Conservation (phyloP, 2,113 vertebrate genomes). For the Natator depressus region DNA sequence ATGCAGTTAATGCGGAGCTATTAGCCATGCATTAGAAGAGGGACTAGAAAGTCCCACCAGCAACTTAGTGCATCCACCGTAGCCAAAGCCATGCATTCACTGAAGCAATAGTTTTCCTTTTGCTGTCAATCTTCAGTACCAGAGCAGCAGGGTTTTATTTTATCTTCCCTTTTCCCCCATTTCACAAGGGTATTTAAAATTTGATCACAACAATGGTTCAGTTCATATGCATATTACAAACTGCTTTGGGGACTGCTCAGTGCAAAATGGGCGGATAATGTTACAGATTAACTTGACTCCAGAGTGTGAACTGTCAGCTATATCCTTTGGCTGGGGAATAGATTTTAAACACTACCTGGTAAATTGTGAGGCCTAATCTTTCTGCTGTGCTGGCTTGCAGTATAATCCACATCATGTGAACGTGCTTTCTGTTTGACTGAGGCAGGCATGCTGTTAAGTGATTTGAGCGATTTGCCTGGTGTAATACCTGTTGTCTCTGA, state of each 20-base stretch:
- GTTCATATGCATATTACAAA: constrained; percentile 80
- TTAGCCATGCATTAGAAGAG: constrained; percentile 67
- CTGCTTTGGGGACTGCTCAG: constrained; percentile 71
- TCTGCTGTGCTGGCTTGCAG: constrained; percentile 66
- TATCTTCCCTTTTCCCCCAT: constrained; percentile 67
- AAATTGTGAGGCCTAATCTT: constrained; percentile 75
- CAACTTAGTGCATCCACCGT: constrained; percentile 46
- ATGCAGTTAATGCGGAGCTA: constrained; percentile 46
- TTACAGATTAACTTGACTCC: constrained; percentile 79
- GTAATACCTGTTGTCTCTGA: constrained; percentile 70
- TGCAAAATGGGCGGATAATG: constrained; percentile 73
- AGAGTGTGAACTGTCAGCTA: constrained; percentile 73
- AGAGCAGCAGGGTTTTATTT: constrained; percentile 72
- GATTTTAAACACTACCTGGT: constrained; percentile 76
- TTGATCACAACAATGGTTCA: constrained; percentile 80
- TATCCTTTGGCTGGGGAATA: constrained; percentile 73
- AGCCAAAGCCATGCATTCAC: constrained; percentile 60
- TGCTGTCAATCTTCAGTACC: constrained; percentile 66
- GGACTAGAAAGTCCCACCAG: constrained; percentile 45
- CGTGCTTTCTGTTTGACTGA: constrained; percentile 72
- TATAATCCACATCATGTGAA: constrained; percentile 74
- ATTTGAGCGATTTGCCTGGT: constrained; percentile 73
- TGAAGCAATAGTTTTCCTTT: constrained; percentile 63
- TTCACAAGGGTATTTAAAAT: constrained; percentile 77
- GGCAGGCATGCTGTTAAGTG: constrained; percentile 72